phyloP scores from a whole-genome alignment of 2,113 vertebrate genomes.

The Vulpes lagopus region DNA sequence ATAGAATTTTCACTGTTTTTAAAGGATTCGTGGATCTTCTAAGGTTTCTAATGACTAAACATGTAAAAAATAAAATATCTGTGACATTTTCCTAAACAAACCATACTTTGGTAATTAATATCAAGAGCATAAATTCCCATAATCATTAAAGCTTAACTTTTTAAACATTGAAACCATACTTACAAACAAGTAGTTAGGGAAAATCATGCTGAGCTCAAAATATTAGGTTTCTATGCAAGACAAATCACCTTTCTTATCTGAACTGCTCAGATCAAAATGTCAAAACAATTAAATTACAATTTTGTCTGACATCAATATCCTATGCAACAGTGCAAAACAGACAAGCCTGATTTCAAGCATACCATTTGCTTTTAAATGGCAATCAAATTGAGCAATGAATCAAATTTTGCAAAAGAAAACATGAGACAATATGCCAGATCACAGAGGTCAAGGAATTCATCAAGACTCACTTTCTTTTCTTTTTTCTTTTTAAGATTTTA shows the following conservation, averaged over 20 bases:
- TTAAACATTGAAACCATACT: constrained; percentile 42
- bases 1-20: constrained; percentile 46
- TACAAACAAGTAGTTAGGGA: not conserved
- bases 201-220: constrained; percentile 27
- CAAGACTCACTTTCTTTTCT: not conserved
- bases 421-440: constrained; percentile 46
- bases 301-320: constrained; percentile 62
- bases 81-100: not conserved
- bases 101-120: constrained; percentile 56
- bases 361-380: constrained; percentile 65
- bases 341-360: constrained; percentile 46
- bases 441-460: constrained; percentile 63
- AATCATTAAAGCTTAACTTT: constrained; percentile 40
- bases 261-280: constrained; percentile 70
- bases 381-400: constrained; percentile 73
- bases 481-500: too few relatives aligned
- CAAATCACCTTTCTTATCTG: constrained; percentile 72
- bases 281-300: constrained; percentile 78
- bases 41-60: not conserved
- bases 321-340: constrained; percentile 60
- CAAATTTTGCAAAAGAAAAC: constrained; percentile 57
- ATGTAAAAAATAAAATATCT: constrained; percentile 42
- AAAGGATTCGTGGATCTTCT: not conserved
- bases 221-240: constrained; percentile 55
- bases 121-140: not conserved